Base-by-base conservation (phyloP, 1,140 invertebrate species). In the Cheumatopsyche charites region DNA sequence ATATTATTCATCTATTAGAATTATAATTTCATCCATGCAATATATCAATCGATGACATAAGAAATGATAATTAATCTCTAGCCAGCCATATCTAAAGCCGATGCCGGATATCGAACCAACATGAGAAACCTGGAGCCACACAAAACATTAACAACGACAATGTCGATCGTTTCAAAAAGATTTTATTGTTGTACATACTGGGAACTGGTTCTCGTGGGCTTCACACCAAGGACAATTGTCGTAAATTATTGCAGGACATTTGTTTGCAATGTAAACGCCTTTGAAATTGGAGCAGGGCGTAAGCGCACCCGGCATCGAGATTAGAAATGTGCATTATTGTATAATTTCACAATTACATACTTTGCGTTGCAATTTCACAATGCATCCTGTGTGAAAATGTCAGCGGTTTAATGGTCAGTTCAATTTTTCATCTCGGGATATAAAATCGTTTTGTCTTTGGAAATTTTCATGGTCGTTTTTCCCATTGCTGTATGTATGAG, bases 181-280 rank as follows among this genome's bases (percentile, higher is more conserved):
- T 17, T 52, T 52, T 52, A 52, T 52, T 52, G 15, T 52, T 17
- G 47, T 52, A 58, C 11, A 25, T 13, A 12, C n/a, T n/a, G n/a
- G 23, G 25, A 58, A 58, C 55, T 19, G 23, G 55, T 58, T 26
- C 19, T 9, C 11, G 55, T 58, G 25, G 55, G 55, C 21, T 12
- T 58, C 55, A 25, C 13, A 23, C 7, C 55, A 58, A 58, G 55
- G 55, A 58, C 55, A 26, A 58, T 58, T 3, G 23, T 7, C 19
- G 23, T 58, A 58, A 58, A 58, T 58, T 58, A 58, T 58, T 26
- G 21, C 7, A 25, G 21, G 55, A 25, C 55, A 26, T 58, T 26
- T 58, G 55, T 58, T 58, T 25, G 23, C 23, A 47, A 5, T 17
- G 55, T 36, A 36, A 36, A 36, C 29, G 29, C 29, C 29, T 36